phyloP scores from a whole-genome alignment of 2,797 vertebrate genomes.

The Ctenopoma multispine region DNA sequence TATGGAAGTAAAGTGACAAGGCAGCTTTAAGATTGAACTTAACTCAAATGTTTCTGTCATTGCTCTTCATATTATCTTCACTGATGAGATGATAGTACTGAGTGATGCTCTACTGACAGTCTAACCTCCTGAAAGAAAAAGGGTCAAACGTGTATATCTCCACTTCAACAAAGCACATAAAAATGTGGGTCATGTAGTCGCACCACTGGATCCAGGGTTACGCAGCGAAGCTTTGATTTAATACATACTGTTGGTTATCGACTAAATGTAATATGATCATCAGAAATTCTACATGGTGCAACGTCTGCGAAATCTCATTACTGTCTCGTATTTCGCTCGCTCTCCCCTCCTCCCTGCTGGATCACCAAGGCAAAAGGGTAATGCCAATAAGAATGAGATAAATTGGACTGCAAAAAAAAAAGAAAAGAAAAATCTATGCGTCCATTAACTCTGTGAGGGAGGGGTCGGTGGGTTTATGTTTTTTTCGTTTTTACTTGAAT shows the following conservation, averaged over 20 bases:
- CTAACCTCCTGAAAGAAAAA: constrained; percentile 42
- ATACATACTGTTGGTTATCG: constrained; percentile 75
- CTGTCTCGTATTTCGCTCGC: constrained; percentile 68
- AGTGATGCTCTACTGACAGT: constrained; percentile 38
- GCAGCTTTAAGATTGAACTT: neutral
- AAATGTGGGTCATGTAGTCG: constrained; percentile 66
- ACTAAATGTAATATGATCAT: constrained; percentile 78
- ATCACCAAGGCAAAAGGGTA: constrained; percentile 68
- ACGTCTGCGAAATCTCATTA: constrained; percentile 80
- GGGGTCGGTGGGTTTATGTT: constrained; percentile 5
- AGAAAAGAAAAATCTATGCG: constrained; percentile 53
- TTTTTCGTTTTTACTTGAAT: constrained; percentile 3
- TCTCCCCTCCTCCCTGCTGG: constrained; percentile 31
- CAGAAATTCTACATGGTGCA: constrained; percentile 76
- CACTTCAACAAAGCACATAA: constrained; percentile 57
- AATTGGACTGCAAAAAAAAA: constrained; percentile 60
- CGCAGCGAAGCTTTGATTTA: constrained; percentile 58
- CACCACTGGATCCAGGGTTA: constrained; percentile 51
- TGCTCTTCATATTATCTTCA: constrained; percentile 7
- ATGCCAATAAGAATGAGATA: constrained; percentile 76
- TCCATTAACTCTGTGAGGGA: constrained; percentile 65
- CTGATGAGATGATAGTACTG: constrained; percentile 26
- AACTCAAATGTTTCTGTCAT: constrained; percentile 1
- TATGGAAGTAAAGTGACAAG: neutral
- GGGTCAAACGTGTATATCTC: constrained; percentile 26